Base-by-base conservation (phyloP, 1,140 invertebrate species). In the Eubasilissa regina region DNA sequence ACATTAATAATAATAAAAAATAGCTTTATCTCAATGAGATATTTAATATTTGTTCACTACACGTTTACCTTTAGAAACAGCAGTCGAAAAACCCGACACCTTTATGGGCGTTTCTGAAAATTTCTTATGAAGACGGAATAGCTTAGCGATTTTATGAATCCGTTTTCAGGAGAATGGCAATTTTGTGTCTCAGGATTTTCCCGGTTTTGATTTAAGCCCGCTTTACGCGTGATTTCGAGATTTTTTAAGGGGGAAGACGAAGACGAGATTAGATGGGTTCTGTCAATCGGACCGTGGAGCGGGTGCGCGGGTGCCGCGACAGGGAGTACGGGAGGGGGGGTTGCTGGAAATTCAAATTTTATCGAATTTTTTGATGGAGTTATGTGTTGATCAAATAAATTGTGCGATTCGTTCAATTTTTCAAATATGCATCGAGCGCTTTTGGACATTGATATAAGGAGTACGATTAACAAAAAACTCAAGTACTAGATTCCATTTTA, bases 171-270 rank as follows among this genome's bases (percentile, higher is more conserved):
- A 73, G 68, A 60, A 60, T n/a, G 70, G 77, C 77, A 73, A 79
- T 79, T 73, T 62, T 53, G 55, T 48, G 66, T 62, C 55, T 45
- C n/a, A 15, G 51, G 43, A 47, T 53, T 58, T 74, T 60, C 45
- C 53, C 15, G 77, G 62, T 62, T 72, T 53, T 73, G 70, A 77
- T 53, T 72, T 74, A n/a, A 51, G 70, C 47, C 10, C 51, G 47
- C 11, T 47, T 75, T 75, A 75, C 55, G 56, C 73, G 53, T 58
- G 73, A 75, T 75, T 75, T 75, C 13, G 55, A 10, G 73, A 75
- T 60, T 75, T 60, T 56, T 45, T 60, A 53, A 25, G 73, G 55
- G 73, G 73, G n/a, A n/a, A n/a, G n/a, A n/a, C n/a, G n/a, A 75
- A 35, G 43, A 60, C 21, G 21, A 58, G 73, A 75, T 75, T 56